Evolutionary conservation across 2,888 invertebrate species (phyloP), one percentile per base, ranked within the genome.

Genomic region (Dasypogon diadema): DNA sequence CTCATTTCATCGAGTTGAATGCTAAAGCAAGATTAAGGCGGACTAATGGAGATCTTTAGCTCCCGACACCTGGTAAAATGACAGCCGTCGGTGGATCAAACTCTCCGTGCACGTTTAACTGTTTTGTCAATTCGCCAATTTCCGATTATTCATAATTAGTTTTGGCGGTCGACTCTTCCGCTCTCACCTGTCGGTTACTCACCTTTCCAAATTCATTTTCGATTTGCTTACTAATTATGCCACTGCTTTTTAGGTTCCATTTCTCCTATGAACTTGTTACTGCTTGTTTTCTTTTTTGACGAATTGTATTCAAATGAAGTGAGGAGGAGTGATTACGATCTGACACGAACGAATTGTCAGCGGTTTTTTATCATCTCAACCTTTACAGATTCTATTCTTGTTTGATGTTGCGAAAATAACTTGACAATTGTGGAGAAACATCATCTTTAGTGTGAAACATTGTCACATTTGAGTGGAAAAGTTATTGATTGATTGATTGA

Each of bases 161-260:
- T 34, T 34, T 30, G 18, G 34, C 18, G 42, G 10, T 14, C 16
- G 30, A 34, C 16, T 56, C 58, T 60, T 60, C 60, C 60, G 42
- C 2, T 34, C 21, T 26, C 37, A 60, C 37, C 60, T 58, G 58
- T 3, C 18, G 34, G 60, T 37, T 37, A 37, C 37, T 42, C 60
- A 60, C 60, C 60, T 60, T 37, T 30, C 16, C 6, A 26, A 58
- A 58, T 30, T 30, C 26, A 34, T 26, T 58, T 58, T 56, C 6
- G 22, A 37, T 18, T 37, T 37, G 42, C 42, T 42, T 12, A 6
- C 42, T 12, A 42, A n/a, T 42, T 42, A 42, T 12, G 42, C n/a
- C 2, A 42, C n/a, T 12, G 3, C 30, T 5, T 30, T 30, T 30
- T 8, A 30, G 42, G 34, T 30, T 30, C 12, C 2, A 3, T 42